Conservation (phyloP, 2,888 invertebrate genomes). For the Spodoptera littoralis region DNA sequence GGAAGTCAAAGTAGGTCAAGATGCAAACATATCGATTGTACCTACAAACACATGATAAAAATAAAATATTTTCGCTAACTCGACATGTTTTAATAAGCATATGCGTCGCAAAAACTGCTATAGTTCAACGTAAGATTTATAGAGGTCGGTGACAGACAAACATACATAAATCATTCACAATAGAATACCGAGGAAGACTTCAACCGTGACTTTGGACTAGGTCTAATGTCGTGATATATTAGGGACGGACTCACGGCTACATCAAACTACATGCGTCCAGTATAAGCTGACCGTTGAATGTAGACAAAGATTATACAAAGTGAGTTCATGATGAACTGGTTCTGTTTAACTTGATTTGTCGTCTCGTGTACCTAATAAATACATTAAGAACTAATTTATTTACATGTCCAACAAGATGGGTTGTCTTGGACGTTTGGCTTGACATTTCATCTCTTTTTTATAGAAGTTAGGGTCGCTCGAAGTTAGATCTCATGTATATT, state of each 20-base stretch:
- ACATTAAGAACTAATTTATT: slow-evolving; percentile 34
- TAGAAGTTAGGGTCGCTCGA: too few relatives aligned
- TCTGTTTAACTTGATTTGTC: too few relatives aligned
- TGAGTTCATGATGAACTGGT: too few relatives aligned
- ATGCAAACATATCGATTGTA: too few relatives aligned
- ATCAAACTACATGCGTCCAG: too few relatives aligned
- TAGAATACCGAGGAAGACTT: slow-evolving; percentile 5
- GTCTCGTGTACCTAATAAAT: slow-evolving; percentile 9
- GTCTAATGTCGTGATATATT: slow-evolving; percentile 30
- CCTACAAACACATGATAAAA: background rate
- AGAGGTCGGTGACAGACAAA: slow-evolving; percentile 5
- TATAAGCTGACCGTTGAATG: too few relatives aligned
- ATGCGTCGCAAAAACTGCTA: background rate
- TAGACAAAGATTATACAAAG: too few relatives aligned
- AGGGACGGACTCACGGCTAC: background rate
- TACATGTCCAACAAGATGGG: slow-evolving; percentile 2
- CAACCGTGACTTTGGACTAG: background rate
- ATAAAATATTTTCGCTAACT: background rate
- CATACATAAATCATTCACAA: slow-evolving; percentile 31
- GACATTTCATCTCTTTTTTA: background rate
- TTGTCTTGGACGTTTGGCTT: background rate
- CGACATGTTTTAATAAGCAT: background rate
- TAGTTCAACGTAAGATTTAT: slow-evolving; percentile 18
- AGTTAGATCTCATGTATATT: too few relatives aligned
- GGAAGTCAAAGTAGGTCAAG: too few relatives aligned